These are phyloP conservation scores for Brachyopa scutellaris DNA, from an alignment of 2,888 invertebrate species.

Conservation along the genomic window DNA sequence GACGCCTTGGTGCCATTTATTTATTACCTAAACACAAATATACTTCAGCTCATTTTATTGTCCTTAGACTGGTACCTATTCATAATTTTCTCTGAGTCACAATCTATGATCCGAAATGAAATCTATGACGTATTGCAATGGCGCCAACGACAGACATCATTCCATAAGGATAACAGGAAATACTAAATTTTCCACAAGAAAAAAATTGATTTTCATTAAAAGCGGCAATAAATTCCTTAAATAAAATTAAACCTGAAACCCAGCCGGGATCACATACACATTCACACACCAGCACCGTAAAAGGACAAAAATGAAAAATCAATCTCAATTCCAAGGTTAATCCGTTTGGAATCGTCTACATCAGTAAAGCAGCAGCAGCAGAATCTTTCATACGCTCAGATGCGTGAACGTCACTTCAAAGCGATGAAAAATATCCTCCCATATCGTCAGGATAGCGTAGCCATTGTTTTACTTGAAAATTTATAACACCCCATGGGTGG, in stretches of 20 bases:
- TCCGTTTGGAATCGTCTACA: conserved; percentile 52
- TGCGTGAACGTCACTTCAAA: conserved; percentile 41
- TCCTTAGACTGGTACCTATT: too few species aligned
- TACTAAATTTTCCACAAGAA: conserved; percentile 30
- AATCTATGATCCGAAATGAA: not conserved
- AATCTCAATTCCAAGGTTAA: conserved; percentile 60
- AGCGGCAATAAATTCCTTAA: conserved; percentile 23
- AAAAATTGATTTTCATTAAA: conserved; percentile 59
- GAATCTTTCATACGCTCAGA: not conserved
- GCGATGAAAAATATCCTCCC: not conserved
- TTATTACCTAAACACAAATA: too few species aligned
- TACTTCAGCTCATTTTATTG: too few species aligned
- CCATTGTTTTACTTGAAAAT: conserved; percentile 40
- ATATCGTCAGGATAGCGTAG: not conserved
- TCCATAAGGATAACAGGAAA: not conserved
- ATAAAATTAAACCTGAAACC: not conserved
- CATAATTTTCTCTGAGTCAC: conserved; percentile 1
- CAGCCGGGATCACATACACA: too few species aligned
- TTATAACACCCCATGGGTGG: conserved; percentile 35
- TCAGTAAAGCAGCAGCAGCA: conserved; percentile 2
- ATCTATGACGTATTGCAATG: not conserved
- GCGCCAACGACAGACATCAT: conserved; percentile 8
- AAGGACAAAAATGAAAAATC: conserved; percentile 21
- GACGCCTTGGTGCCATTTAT: too few species aligned
- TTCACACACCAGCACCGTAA: not conserved